Conservation (phyloP, 2,797 vertebrate species). For the Sebastes vulpes region DNA sequence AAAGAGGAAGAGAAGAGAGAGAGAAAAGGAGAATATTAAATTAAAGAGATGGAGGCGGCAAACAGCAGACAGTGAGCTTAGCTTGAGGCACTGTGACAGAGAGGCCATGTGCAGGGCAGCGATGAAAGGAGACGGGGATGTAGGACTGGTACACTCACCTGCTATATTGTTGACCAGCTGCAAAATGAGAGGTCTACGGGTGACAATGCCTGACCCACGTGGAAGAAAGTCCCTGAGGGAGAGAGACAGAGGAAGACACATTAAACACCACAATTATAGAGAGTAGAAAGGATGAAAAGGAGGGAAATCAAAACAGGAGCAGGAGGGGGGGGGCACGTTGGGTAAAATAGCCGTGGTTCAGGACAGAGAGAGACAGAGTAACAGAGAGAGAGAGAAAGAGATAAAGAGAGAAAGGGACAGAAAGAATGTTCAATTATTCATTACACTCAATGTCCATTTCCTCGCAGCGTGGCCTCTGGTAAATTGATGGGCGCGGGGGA, state of each 20-base stretch:
- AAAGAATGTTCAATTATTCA: conserved; percentile 43
- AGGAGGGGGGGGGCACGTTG: neutral
- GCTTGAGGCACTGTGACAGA: conserved; percentile 44
- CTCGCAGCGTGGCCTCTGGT: conserved; percentile 8
- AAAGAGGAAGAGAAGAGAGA: conserved; percentile 7
- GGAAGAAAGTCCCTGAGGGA: conserved; percentile 94
- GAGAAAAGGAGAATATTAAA: conserved; percentile 35
- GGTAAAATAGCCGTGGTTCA: neutral
- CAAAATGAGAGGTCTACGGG: conserved; percentile 95
- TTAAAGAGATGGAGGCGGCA: conserved; percentile 46
- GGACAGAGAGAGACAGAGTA: neutral
- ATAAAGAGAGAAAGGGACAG: neutral
- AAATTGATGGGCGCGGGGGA: conserved; percentile 52
- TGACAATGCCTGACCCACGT: conserved; percentile 97
- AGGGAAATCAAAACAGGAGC: neutral
- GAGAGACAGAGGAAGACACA: conserved; percentile 18
- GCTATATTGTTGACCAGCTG: conserved; percentile 98
- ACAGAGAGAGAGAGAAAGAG: neutral
- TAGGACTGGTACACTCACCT: conserved; percentile 79
- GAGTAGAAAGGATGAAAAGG: neutral
- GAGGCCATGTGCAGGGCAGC: conserved; percentile 29
- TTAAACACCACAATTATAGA: conserved; percentile 7
- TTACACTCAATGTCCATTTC: conserved; percentile 51
- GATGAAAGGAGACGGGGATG: conserved; percentile 43
- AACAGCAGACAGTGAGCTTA: conserved; percentile 18